Conservation (phyloP, 2,888 invertebrate genomes). For the Lepidochrysops patricia region DNA sequence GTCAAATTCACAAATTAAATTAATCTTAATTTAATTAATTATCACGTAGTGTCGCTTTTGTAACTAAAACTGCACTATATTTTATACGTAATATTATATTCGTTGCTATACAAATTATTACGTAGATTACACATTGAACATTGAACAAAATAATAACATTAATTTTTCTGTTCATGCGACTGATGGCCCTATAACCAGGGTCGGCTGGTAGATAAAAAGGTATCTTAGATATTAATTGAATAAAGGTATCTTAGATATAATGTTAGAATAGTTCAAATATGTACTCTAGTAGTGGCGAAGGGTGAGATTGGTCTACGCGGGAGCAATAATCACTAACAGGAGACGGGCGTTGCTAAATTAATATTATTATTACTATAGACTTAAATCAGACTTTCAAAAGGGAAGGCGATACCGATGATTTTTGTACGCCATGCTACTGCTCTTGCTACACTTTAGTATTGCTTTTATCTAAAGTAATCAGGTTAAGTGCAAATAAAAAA, state of each 20-base stretch:
- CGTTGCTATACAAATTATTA: neutral
- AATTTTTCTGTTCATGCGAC: constrained; percentile 2
- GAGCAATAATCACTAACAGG: too few relatives aligned
- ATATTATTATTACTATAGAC: too few relatives aligned
- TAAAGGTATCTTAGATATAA: constrained; percentile 1
- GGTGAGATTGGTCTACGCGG: too few relatives aligned
- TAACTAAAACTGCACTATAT: neutral
- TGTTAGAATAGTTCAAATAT: neutral
- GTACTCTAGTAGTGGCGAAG: too few relatives aligned
- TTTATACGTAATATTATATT: neutral
- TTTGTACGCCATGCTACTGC: too few relatives aligned
- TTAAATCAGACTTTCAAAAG: too few relatives aligned
- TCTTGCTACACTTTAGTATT: too few relatives aligned
- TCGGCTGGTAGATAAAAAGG: constrained; percentile 12
- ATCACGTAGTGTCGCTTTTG: neutral
- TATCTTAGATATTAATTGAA: neutral
- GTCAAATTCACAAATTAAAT: constrained; percentile 8
- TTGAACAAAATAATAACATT: neutral
- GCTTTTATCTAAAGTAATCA: too few relatives aligned
- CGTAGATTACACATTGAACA: neutral
- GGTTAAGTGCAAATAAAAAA: too few relatives aligned
- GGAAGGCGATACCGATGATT: too few relatives aligned
- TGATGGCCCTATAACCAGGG: neutral
- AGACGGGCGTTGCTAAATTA: too few relatives aligned
- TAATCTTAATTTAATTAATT: neutral